Conservation (phyloP, 2,888 invertebrate species). For the Diaprepes abbreviatus region DNA sequence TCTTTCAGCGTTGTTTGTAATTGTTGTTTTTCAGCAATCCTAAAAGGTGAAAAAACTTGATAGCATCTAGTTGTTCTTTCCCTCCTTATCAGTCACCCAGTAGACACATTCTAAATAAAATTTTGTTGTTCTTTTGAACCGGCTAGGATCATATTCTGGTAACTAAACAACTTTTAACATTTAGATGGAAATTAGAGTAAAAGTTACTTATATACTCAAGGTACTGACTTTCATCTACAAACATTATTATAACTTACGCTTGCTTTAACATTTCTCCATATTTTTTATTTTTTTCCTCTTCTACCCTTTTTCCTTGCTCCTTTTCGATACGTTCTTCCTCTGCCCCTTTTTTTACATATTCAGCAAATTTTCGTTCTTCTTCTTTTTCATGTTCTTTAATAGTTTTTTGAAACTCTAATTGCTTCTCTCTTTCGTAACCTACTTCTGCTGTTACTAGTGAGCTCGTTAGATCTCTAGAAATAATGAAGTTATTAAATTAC, state of each 20-base stretch:
- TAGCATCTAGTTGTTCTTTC: too few relatives aligned
- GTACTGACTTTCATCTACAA: background rate
- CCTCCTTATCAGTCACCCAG: too few relatives aligned
- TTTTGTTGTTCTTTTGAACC: background rate
- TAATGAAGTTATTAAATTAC: too few relatives aligned
- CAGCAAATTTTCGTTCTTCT: constrained; percentile 55
- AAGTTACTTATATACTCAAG: too few relatives aligned
- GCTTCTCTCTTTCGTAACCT: constrained; percentile 61
- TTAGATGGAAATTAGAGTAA: too few relatives aligned
- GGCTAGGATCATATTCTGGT: background rate
- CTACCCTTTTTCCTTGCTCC: constrained; percentile 53
- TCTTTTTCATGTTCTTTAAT: constrained; percentile 61
- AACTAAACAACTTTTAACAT: too few relatives aligned
- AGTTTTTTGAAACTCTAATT: constrained; percentile 60
- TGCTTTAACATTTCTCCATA: constrained; percentile 51
- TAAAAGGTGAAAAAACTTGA: too few relatives aligned
- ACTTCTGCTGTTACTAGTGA: constrained; percentile 61
- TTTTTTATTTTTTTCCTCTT: constrained; percentile 54
- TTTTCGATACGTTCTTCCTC: constrained; percentile 57
- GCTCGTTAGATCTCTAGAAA: constrained; percentile 56
- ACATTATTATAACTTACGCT: constrained; percentile 51
- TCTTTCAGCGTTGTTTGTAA: constrained; percentile 40
- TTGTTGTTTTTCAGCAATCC: constrained; percentile 44
- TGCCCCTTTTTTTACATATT: constrained; percentile 55
- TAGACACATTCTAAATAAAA: too few relatives aligned